Evolutionary conservation across 1,140 invertebrate genomes (phyloP), one percentile per base, ranked within the genome.

Genomic region (Wiebesia pumilae): DNA sequence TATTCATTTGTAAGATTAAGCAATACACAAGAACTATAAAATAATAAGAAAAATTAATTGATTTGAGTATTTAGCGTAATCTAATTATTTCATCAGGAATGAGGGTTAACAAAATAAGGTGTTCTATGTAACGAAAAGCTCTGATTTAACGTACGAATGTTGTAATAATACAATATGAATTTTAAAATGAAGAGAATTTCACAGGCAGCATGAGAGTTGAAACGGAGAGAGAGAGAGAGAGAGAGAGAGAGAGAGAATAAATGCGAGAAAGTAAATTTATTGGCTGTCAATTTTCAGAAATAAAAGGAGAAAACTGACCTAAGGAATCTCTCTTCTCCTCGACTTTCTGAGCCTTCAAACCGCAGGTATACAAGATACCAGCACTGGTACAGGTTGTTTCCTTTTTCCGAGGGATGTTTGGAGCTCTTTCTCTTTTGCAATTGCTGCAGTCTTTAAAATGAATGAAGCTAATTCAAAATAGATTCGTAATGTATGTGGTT

Each of bases 221-320:
- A 38, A 35, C 33, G 21, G 3, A 33, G 69, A 71, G 30, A 71
- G 33, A 71, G 35, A 9, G 21, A 38, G 35, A 71, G 35, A 16
- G 21, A 71, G 35, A 16, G 6, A 62, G 21, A 62, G 58, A 62
- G 19, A 62, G 69, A 24, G 69, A 30, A 71, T 6, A 71, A 33
- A 24, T 9, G 69, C 10, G 35, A 71, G 33, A n/a, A 65, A 65
- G 62, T 65, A 27, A 65, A 65, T 65, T 65, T 65, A 65, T 65
- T 65, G n/a, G 62, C n/a, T 65, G 62, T 65, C 62, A 65, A 65
- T 65, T 71, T 35, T 71, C 30, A 71, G 33, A 38, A 71, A 71
- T 38, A 71, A 71, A 71, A 71, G 62, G 4, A 67, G 67, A 38
- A 71, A 71, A 71, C 19, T 12, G 9, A 65, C 33, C 67, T 10